phyloP scores from a whole-genome alignment of 2,888 invertebrate genomes.

The Mimumesa dahlbomi region DNA sequence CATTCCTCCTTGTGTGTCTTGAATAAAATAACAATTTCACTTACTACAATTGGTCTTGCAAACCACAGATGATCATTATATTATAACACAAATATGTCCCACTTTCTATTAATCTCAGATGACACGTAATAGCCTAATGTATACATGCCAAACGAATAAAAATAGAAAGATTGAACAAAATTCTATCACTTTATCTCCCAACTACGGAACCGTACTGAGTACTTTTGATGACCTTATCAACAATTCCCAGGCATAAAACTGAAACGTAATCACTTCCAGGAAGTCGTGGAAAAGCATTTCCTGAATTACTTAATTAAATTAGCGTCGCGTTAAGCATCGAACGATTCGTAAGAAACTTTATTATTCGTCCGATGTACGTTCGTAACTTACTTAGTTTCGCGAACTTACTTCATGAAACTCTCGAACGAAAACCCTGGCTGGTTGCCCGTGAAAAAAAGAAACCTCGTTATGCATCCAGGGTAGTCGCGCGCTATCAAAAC shows the following conservation, averaged over 20 bases:
- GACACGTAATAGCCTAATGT: no score
- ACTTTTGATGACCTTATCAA: no score
- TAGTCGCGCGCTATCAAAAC: not conserved
- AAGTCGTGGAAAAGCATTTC: not conserved
- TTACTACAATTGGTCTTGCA: not conserved
- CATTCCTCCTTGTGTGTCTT: slow-evolving; percentile 77
- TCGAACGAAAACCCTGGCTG: not conserved
- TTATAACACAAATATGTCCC: no score
- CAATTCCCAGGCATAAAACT: no score
- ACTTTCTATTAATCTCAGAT: no score
- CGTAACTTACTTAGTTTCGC: not conserved
- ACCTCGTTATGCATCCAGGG: not conserved
- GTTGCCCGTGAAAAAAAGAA: not conserved
- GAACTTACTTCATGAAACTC: slow-evolving; percentile 8
- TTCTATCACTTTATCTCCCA: not conserved
- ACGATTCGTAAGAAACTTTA: not conserved
- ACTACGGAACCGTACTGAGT: not conserved
- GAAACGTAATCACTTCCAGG: no score
- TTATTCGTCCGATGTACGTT: not conserved
- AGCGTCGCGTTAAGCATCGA: not conserved
- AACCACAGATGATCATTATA: no score
- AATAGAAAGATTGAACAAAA: not conserved
- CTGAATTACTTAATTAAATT: not conserved
- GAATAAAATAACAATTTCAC: not conserved
- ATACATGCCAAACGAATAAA: not conserved